These are phyloP conservation scores for Mellivora capensis DNA, from an alignment of 2,113 vertebrate genomes.

Conservation along the genomic window DNA sequence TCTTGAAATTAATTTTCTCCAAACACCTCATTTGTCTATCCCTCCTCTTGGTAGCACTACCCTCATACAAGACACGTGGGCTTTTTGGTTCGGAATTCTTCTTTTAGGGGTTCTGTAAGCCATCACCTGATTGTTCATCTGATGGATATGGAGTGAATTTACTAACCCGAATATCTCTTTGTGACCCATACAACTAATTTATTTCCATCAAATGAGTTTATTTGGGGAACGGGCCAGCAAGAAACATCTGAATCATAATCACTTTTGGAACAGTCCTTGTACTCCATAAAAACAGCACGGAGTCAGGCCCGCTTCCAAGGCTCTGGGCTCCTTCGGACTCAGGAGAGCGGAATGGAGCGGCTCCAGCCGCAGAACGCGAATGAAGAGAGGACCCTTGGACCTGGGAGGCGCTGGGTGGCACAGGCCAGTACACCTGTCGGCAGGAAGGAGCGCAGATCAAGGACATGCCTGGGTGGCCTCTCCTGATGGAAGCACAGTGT, in stretches of 20 bases:
- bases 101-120: slow-evolving; percentile 13
- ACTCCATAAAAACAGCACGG: background rate
- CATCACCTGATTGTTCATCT: background rate
- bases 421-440: background rate
- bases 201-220: slow-evolving; percentile 17
- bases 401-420: background rate
- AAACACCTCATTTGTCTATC: background rate
- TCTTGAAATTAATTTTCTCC: slow-evolving; percentile 10
- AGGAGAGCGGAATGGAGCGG: background rate
- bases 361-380: accelerated
- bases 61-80: background rate
- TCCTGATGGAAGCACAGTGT: slow-evolving; percentile 12
- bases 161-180: slow-evolving; percentile 53
- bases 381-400: background rate
- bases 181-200: background rate
- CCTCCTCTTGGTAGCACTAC: background rate
- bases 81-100: background rate
- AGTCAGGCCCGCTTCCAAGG: background rate
- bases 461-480: background rate
- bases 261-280: background rate
- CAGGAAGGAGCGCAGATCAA: background rate
- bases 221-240: background rate
- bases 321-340: background rate
- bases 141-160: background rate
- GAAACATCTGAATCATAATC: slow-evolving; percentile 11